These are phyloP conservation scores for Tigriopus japonicus DNA, from an alignment of 1,140 invertebrate species.

Conservation along the genomic window DNA sequence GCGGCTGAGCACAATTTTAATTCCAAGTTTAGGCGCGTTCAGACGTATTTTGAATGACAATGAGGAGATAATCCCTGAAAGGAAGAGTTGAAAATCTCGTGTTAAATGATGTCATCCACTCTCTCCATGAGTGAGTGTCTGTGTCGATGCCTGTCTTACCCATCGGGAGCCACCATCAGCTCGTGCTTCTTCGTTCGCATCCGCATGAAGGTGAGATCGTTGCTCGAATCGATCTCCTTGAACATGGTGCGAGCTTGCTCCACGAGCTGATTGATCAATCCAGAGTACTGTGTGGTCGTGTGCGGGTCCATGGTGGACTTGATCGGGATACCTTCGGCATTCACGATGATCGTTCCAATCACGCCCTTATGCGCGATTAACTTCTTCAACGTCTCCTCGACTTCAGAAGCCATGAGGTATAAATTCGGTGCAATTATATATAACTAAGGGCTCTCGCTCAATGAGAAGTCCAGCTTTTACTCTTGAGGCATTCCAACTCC, in stretches of 20 bases:
- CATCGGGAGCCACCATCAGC: slow-evolving; percentile 14
- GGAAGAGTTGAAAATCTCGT: too few species aligned
- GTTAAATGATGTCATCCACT: too few species aligned
- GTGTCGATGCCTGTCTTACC: too few species aligned
- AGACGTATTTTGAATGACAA: slow-evolving; percentile 7
- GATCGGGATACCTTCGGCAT: slow-evolving; percentile 50
- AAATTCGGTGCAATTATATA: too few species aligned
- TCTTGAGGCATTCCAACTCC: too few species aligned
- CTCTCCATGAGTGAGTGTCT: too few species aligned
- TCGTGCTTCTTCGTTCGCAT: slow-evolving; percentile 47
- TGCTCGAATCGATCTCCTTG: slow-evolving; percentile 80
- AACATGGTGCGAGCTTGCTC: slow-evolving; percentile 80
- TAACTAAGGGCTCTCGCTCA: too few species aligned
- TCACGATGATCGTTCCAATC: slow-evolving; percentile 11
- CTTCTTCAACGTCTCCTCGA: slow-evolving; percentile 89
- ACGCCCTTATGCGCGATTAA: slow-evolving; percentile 67
- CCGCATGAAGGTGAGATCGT: slow-evolving; percentile 85
- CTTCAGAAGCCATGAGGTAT: slow-evolving; percentile 41
- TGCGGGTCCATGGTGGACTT: slow-evolving; percentile 89
- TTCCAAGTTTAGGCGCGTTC: too few species aligned
- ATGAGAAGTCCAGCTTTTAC: too few species aligned
- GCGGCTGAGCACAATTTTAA: too few species aligned
- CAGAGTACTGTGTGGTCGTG: slow-evolving; percentile 84
- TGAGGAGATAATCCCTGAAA: slow-evolving; percentile 13
- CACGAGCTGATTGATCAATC: slow-evolving; percentile 68